These are phyloP conservation scores for Nasonia longicornis DNA, from an alignment of 1,140 invertebrate species.

Conservation along the genomic window DNA sequence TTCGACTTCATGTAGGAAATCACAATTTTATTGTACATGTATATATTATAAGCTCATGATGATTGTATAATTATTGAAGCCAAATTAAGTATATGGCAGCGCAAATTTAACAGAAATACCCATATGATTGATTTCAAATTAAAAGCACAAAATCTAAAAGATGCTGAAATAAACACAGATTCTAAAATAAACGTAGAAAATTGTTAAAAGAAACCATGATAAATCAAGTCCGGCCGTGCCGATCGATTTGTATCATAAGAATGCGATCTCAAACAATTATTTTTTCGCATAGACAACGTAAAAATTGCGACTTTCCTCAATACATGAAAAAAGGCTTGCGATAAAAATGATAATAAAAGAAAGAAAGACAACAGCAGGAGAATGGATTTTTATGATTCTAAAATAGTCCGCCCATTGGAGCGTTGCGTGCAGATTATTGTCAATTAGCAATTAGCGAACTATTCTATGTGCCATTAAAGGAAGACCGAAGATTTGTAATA, in stretches of 20 bases:
- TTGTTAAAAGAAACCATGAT: constrained; percentile 33
- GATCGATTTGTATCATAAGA: background rate
- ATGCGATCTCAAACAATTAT: background rate
- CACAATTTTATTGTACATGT: background rate
- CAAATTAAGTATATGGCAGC: background rate
- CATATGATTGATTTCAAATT: constrained; percentile 11
- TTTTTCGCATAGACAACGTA: background rate
- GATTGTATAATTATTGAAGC: background rate
- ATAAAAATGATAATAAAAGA: background rate
- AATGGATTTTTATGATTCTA: constrained; percentile 21
- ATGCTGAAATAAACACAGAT: constrained; percentile 38
- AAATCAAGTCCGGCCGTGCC: constrained; percentile 38
- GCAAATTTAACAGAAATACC: background rate
- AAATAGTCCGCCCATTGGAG: constrained; percentile 53
- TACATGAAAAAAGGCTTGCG: background rate
- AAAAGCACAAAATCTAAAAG: constrained; percentile 42
- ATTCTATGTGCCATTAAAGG: constrained; percentile 6
- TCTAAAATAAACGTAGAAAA: constrained; percentile 40
- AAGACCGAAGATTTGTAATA: background rate
- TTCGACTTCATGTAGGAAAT: background rate
- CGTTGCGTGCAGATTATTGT: constrained; percentile 43
- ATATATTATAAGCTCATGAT: background rate
- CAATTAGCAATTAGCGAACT: constrained; percentile 49
- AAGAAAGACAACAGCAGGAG: constrained; percentile 15
- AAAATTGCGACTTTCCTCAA: background rate